Percentiles rank a stretch among this genome's conserved stretches.
Evolutionary conservation across 2,888 invertebrate genomes (phyloP).

Genomic region (Hydraecia micacea): DNA sequence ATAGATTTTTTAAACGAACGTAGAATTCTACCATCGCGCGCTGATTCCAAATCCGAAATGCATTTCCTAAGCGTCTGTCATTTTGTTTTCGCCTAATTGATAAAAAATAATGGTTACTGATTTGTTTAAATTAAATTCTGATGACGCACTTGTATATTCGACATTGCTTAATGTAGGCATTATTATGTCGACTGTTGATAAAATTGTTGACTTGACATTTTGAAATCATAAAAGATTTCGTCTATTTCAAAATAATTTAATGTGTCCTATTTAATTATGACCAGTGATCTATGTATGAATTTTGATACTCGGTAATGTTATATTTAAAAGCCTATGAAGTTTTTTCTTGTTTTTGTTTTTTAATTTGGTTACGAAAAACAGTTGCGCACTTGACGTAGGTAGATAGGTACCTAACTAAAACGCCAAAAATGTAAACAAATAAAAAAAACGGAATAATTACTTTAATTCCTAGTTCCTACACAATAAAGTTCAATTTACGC

Average conservation of each 20-base stretch:
- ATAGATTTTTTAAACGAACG: not conserved
- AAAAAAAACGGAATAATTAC: too few species aligned
- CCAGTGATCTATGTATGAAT: not conserved
- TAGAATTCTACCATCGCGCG: not conserved
- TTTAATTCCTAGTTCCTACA: too few species aligned
- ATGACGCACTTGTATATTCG: conserved; percentile 23
- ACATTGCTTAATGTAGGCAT: conserved; percentile 21
- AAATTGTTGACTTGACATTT: conserved; percentile 23
- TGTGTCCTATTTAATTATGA: conserved; percentile 2
- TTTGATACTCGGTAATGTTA: not conserved
- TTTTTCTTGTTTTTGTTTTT: not conserved
- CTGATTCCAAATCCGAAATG: conserved; percentile 25
- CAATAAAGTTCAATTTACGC: too few species aligned
- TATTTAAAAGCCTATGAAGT: not conserved
- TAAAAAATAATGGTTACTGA: conserved; percentile 6
- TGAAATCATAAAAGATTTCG: conserved; percentile 18
- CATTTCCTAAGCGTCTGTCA: not conserved
- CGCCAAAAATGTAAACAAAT: too few species aligned
- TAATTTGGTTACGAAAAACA: too few species aligned
- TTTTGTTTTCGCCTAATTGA: conserved; percentile 19
- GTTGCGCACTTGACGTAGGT: too few species aligned
- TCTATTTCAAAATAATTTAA: conserved; percentile 13
- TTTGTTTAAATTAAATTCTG: conserved; percentile 17
- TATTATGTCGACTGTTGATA: not conserved
- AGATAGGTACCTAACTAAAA: too few species aligned